Percentiles rank a stretch among this genome's conserved stretches.
phyloP scores from a whole-genome alignment of 2,113 vertebrate species.

The Cebus imitator region DNA sequence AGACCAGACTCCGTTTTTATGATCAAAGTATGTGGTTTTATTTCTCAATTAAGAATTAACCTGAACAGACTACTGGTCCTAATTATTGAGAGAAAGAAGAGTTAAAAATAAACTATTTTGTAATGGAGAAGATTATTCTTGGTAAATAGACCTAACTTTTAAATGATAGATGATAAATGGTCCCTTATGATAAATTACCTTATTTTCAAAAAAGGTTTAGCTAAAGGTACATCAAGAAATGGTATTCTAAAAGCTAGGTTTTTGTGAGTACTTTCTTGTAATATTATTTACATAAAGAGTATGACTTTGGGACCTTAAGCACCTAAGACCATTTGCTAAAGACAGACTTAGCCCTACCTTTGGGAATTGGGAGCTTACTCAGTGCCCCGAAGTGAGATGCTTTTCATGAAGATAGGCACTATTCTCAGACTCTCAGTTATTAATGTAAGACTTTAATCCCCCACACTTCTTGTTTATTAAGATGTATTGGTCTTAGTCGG shows the following conservation, averaged over 20 bases:
- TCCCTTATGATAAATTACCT: background rate
- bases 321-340: slow-evolving; percentile 17
- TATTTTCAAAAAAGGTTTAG: background rate
- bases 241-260: background rate
- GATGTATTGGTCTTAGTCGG: background rate
- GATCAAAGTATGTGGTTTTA: background rate
- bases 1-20: background rate
- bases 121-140: background rate
- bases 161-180: background rate
- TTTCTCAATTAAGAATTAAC: background rate
- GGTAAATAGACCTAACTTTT: background rate
- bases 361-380: background rate
- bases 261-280: background rate
- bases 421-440: background rate
- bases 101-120: slow-evolving; percentile 1
- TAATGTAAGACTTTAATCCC: background rate
- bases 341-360: background rate
- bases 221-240: background rate
- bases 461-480: background rate
- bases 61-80: background rate
- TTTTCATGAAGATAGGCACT: background rate
- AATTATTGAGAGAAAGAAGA: slow-evolving; percentile 20
- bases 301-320: background rate
- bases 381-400: background rate
- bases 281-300: background rate